These are phyloP conservation scores for Borostomias antarcticus DNA, from an alignment of 2,797 vertebrate genomes.

Conservation along the genomic window DNA sequence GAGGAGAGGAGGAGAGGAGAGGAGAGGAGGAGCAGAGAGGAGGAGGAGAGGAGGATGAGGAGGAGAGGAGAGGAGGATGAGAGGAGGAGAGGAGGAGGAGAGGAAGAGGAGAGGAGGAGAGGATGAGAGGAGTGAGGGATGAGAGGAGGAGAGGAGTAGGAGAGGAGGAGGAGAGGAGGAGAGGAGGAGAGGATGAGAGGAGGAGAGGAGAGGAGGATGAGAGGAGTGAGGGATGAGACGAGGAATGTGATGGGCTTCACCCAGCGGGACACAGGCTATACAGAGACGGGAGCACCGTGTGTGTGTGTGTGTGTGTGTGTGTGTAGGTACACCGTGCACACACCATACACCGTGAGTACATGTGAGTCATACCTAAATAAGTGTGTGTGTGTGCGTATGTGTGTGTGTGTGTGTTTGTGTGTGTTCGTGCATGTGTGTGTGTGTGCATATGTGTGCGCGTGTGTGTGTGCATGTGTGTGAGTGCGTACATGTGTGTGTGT, in stretches of 20 bases:
- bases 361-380: no score
- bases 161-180: no score
- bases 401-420: no score
- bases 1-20: not conserved
- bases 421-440: not conserved
- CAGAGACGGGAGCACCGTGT: constrained; percentile 3
- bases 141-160: constrained; percentile 13
- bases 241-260: not conserved
- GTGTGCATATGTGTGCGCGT: not conserved
- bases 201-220: not conserved
- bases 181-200: not conserved
- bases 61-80: no score
- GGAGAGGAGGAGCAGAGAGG: no score
- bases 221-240: not conserved
- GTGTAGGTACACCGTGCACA: no score
- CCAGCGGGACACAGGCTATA: not conserved
- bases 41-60: no score
- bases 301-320: not conserved
- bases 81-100: not conserved
- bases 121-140: not conserved
- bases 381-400: not conserved
- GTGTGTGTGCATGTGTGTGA: constrained; percentile 6
- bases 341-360: no score
- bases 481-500: not conserved
- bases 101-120: not conserved